Conservation (phyloP, 2,113 vertebrate species). For the Bothrops jararaca region DNA sequence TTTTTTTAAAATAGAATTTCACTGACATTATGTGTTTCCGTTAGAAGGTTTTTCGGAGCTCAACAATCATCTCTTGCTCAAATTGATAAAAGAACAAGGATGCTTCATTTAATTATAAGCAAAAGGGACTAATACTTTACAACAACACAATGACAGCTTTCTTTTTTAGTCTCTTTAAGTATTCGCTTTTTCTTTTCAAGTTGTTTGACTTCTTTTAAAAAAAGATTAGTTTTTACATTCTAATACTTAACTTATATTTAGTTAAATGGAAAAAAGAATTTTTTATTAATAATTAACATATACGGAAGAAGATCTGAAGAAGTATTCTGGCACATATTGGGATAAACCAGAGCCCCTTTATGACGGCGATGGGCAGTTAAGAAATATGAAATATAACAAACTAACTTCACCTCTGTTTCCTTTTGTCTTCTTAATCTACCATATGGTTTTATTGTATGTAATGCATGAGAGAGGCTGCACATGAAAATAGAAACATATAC, state of each 20-base stretch:
- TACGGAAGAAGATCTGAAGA: not conserved
- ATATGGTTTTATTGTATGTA: not conserved
- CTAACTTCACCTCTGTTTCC: not conserved
- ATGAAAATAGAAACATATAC: not conserved
- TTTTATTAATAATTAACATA: not conserved
- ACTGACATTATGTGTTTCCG: not conserved
- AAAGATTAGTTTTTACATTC: not conserved
- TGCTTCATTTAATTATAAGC: conserved; percentile 5
- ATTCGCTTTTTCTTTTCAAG: not conserved
- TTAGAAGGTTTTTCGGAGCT: not conserved
- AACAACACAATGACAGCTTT: conserved; percentile 23
- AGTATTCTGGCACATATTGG: not conserved
- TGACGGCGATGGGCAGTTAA: not conserved
- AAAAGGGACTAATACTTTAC: conserved; percentile 15
- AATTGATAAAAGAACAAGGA: not conserved
- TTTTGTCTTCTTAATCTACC: not conserved
- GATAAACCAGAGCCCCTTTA: not conserved
- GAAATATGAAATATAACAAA: not conserved
- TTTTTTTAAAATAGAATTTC: not conserved
- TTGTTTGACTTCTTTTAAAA: not conserved
- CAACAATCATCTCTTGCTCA: not conserved
- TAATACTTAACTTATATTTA: not conserved
- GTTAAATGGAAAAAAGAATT: not conserved
- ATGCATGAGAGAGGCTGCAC: not conserved
- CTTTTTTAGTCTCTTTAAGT: not conserved